phyloP scores from a whole-genome alignment of 1,140 invertebrate species.

The Orius laevigatus region DNA sequence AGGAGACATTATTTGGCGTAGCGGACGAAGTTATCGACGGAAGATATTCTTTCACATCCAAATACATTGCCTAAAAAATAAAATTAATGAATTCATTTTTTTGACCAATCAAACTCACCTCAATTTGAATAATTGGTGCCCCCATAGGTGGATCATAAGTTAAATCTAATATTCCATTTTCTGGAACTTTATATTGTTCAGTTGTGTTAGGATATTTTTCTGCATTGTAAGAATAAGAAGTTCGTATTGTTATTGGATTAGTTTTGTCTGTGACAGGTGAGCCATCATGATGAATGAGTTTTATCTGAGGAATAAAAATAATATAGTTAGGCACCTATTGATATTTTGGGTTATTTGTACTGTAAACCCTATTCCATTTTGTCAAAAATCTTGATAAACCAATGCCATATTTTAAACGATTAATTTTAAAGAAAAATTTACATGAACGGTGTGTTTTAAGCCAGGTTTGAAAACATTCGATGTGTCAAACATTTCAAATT shows the following conservation, averaged over 20 bases:
- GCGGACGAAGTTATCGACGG: conserved; percentile 57
- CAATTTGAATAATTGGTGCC: conserved; percentile 38
- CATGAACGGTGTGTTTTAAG: conserved; percentile 63
- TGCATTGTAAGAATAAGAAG: conserved; percentile 49
- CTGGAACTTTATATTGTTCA: conserved; percentile 37
- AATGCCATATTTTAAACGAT: too few species aligned
- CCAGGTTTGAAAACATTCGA: conserved; percentile 76
- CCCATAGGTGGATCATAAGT: conserved; percentile 50
- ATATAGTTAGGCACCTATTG: too few species aligned
- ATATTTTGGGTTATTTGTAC: too few species aligned
- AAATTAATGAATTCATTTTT: not conserved
- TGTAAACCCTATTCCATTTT: too few species aligned
- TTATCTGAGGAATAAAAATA: conserved; percentile 33
- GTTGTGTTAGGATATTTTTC: conserved; percentile 35
- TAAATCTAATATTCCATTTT: conserved; percentile 49
- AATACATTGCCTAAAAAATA: conserved; percentile 40
- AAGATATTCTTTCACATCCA: conserved; percentile 59
- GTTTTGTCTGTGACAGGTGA: conserved; percentile 43
- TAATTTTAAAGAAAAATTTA: too few species aligned
- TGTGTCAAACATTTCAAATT: conserved; percentile 64
- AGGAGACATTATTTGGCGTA: conserved; percentile 52
- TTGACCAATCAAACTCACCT: conserved; percentile 28
- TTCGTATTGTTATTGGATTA: conserved; percentile 42
- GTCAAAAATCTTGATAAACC: too few species aligned
- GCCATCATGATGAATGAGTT: conserved; percentile 58